phyloP scores from a whole-genome alignment of 2,797 vertebrate species.

The Kryptolebias ocellatus region DNA sequence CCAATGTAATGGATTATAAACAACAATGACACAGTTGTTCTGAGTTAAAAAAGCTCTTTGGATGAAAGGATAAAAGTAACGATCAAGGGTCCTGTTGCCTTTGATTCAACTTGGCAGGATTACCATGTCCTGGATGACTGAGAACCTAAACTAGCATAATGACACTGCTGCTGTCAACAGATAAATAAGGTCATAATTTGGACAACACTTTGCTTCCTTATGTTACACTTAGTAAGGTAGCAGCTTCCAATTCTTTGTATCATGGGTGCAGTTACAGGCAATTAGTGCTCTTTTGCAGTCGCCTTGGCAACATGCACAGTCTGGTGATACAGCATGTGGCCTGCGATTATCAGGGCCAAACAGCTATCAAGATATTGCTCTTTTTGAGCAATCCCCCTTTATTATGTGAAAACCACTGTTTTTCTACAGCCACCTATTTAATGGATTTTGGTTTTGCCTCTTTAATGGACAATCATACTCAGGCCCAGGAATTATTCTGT shows the following conservation, averaged over 20 bases:
- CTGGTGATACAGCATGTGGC: slow-evolving; percentile 38
- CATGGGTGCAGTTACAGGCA: slow-evolving; percentile 31
- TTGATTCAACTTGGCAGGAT: not conserved
- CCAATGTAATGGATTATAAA: not conserved
- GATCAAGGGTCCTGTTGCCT: too few relatives aligned
- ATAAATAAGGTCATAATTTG: not conserved
- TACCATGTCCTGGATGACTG: not conserved
- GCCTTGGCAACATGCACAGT: slow-evolving; percentile 46
- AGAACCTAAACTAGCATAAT: not conserved
- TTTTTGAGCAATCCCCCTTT: slow-evolving; percentile 22
- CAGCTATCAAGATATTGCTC: slow-evolving; percentile 27
- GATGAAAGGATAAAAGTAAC: too few relatives aligned
- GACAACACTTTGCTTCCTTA: not conserved
- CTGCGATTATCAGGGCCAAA: slow-evolving; percentile 38
- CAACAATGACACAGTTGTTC: too few relatives aligned
- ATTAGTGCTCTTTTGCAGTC: slow-evolving; percentile 50
- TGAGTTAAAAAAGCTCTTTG: too few relatives aligned
- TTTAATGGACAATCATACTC: slow-evolving; percentile 1
- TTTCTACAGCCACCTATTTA: slow-evolving; percentile 16
- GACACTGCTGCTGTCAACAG: not conserved
- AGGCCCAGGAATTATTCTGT: slow-evolving; percentile 27
- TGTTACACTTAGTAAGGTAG: slow-evolving; percentile 6
- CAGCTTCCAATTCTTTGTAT: slow-evolving; percentile 17
- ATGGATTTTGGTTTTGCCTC: slow-evolving; percentile 21
- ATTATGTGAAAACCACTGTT: slow-evolving; percentile 3